Evolutionary conservation across 2,888 invertebrate species (phyloP).

Genomic region (Autographa gamma): DNA sequence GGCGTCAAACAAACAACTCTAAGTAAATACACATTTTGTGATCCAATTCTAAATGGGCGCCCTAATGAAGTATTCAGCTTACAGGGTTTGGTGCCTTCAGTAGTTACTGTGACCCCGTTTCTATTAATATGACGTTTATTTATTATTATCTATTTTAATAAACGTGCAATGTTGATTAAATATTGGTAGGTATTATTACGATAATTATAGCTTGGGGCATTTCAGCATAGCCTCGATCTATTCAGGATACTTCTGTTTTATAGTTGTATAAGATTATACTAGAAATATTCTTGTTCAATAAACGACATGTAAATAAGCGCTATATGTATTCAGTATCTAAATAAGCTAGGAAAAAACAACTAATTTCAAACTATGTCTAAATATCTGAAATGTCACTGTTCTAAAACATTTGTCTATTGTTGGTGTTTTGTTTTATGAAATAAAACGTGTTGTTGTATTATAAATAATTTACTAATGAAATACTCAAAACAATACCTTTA

Average conservation of each 20-base stretch:
- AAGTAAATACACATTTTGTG: constrained; percentile 59
- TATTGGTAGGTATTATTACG: background rate
- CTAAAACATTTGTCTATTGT: background rate
- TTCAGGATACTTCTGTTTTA: too few relatives aligned
- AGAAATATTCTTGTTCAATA: background rate
- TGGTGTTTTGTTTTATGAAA: background rate
- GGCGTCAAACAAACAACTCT: constrained; percentile 66
- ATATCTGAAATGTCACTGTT: background rate
- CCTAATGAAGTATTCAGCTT: constrained; percentile 7
- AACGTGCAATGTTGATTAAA: background rate
- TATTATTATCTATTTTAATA: background rate
- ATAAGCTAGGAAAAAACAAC: background rate
- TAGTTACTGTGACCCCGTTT: background rate
- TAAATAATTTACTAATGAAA: background rate
- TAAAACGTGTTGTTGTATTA: background rate
- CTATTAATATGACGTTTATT: background rate
- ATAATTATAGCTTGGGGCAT: background rate
- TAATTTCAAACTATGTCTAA: background rate
- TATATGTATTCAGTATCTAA: background rate
- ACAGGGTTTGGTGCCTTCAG: background rate
- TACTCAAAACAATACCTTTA: constrained; percentile 72
- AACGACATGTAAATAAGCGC: background rate
- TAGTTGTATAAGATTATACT: background rate
- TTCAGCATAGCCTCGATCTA: background rate
- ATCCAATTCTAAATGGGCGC: constrained; percentile 4